Evolutionary conservation across 2,888 invertebrate genomes (phyloP).

Genomic region (Rambutsinella grinnellia): DNA sequence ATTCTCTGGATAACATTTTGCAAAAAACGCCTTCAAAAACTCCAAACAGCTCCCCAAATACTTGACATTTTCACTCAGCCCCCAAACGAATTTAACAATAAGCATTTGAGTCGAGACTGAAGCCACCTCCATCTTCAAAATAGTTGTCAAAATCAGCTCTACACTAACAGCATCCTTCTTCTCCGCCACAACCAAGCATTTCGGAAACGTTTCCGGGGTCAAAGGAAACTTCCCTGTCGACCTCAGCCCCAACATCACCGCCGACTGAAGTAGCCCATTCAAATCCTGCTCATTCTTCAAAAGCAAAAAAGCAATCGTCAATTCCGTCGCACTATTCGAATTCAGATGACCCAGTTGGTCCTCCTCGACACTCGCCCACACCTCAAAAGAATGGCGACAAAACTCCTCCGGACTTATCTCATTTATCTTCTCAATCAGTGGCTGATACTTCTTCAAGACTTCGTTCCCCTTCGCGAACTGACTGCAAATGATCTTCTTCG

Average conservation of each 20-base stretch:
- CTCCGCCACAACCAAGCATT: conserved; percentile 50
- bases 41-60: conserved; percentile 47
- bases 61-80: conserved; percentile 39
- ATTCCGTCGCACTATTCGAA: conserved; percentile 11
- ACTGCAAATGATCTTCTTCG: conserved; percentile 70
- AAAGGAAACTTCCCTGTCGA: conserved; percentile 52
- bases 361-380: neutral
- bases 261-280: neutral
- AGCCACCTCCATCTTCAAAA: conserved; percentile 32
- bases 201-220: conserved; percentile 43
- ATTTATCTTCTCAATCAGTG: neutral
- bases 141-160: conserved; percentile 53
- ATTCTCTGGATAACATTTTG: neutral
- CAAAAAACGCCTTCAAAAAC: conserved; percentile 57
- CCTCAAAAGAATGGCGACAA: conserved; percentile 48
- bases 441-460: conserved; percentile 67
- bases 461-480: conserved; percentile 70
- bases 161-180: conserved; percentile 47
- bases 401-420: conserved; percentile 42
- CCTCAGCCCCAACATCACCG: conserved; percentile 11
- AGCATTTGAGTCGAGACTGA: conserved; percentile 23
- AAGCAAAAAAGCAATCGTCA: conserved; percentile 31
- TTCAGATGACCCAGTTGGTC: neutral
- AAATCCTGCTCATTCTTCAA: conserved; percentile 18
- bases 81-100: conserved; percentile 57